Evolutionary conservation across 2,113 vertebrate species (phyloP).

Genomic region (Bufo bufo): DNA sequence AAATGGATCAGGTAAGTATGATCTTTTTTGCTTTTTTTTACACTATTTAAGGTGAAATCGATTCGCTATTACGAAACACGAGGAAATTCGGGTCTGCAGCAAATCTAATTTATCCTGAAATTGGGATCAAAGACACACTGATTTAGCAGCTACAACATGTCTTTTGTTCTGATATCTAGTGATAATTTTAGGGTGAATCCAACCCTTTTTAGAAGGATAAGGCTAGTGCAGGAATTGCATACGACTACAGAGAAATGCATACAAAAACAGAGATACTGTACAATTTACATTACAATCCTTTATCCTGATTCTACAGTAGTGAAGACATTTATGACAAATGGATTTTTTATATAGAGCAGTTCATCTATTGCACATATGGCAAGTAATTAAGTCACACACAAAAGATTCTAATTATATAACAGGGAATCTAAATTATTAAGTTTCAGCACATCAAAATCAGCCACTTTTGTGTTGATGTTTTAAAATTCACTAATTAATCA

Average conservation of each 20-base stretch:
- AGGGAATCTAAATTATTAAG: slow-evolving; percentile 27
- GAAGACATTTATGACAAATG: neutral
- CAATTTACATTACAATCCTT: too few species aligned
- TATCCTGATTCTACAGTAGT: neutral
- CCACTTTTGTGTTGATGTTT: slow-evolving; percentile 37
- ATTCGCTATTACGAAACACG: too few species aligned
- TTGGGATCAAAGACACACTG: neutral
- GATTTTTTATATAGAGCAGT: neutral
- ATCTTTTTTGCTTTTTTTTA: too few species aligned
- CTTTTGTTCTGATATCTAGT: neutral
- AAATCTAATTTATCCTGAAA: too few species aligned
- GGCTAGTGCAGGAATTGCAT: too few species aligned
- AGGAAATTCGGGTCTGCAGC: too few species aligned
- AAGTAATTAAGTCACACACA: slow-evolving; percentile 21
- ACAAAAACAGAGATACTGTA: neutral
- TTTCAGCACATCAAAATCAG: slow-evolving; percentile 16
- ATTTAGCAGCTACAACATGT: neutral
- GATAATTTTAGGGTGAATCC: neutral
- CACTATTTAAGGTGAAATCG: too few species aligned
- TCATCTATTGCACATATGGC: slow-evolving; percentile 1
- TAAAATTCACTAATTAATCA: slow-evolving; percentile 46
- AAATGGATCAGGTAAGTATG: too few species aligned
- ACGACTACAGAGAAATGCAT: too few species aligned
- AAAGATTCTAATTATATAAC: slow-evolving; percentile 28
- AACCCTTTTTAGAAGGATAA: too few species aligned